phyloP scores from a whole-genome alignment of 23 tunicate genomes.

The Styela clava region DNA sequence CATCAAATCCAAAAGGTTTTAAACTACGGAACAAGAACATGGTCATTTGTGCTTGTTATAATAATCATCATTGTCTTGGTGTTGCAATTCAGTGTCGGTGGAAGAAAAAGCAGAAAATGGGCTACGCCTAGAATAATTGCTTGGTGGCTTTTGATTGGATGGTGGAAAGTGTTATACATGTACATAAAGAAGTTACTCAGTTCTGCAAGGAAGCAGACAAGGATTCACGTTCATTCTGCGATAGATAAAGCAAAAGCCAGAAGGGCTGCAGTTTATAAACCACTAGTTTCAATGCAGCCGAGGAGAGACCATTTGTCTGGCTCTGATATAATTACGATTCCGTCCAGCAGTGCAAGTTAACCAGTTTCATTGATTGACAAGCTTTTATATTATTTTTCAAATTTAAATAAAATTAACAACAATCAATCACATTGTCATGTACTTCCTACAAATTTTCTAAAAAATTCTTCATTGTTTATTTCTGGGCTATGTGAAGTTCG shows the following conservation, averaged over 20 bases:
- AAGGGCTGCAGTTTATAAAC: conserved; percentile 4
- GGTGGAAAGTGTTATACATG: conserved; percentile 56
- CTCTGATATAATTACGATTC: too few species aligned
- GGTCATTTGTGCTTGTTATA: conserved; percentile 22
- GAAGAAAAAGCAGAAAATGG: conserved; percentile 46
- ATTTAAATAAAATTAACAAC: too few species aligned
- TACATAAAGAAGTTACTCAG: background rate
- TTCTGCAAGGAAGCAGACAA: background rate
- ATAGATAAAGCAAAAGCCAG: conserved; percentile 3
- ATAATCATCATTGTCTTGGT: conserved; percentile 33
- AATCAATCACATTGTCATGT: too few species aligned
- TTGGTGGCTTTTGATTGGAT: conserved; percentile 63
- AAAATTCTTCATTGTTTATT: conserved; percentile 3
- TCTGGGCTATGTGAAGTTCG: background rate
- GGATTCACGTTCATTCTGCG: conserved; percentile 8
- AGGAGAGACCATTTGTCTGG: background rate
- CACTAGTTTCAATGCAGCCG: background rate
- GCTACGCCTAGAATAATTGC: conserved; percentile 46
- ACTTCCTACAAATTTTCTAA: background rate
- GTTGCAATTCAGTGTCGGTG: conserved; percentile 19
- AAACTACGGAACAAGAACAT: background rate
- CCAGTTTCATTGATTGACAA: too few species aligned
- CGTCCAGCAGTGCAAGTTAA: too few species aligned
- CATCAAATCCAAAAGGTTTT: background rate
- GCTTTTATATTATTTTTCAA: too few species aligned